Conservation (phyloP, 1,140 invertebrate genomes). For the Drosophila parvula region DNA sequence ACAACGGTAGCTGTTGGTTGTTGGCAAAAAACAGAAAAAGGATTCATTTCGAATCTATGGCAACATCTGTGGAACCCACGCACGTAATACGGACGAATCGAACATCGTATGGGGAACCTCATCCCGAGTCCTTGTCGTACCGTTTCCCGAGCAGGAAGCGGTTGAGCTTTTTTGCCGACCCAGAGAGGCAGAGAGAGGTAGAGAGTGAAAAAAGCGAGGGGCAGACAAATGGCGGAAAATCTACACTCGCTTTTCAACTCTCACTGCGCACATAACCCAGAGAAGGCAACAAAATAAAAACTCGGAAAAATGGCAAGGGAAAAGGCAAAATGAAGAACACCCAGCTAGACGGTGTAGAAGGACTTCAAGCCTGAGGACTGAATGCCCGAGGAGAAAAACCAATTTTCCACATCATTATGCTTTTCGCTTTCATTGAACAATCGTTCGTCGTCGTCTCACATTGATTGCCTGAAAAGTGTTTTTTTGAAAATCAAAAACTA, state of each 20-base stretch:
- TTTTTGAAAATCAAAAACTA: constrained; percentile 23
- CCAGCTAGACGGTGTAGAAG: constrained; percentile 23
- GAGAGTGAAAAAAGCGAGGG: constrained; percentile 14
- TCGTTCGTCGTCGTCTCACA: not conserved
- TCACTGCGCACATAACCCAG: constrained; percentile 77
- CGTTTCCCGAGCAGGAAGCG: constrained; percentile 58
- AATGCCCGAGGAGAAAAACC: constrained; percentile 53
- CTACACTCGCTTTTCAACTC: constrained; percentile 13
- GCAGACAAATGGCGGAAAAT: constrained; percentile 4
- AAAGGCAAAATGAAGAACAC: constrained; percentile 29
- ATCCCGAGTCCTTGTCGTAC: constrained; percentile 9
- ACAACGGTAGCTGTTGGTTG: constrained; percentile 6
- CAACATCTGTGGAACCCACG: constrained; percentile 58
- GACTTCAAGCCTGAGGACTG: constrained; percentile 35
- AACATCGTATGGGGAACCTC: constrained; percentile 48
- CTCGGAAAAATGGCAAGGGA: constrained; percentile 38
- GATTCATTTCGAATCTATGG: constrained; percentile 27
- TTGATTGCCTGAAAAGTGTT: constrained; percentile 19
- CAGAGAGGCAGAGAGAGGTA: constrained; percentile 3
- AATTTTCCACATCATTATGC: constrained; percentile 79
- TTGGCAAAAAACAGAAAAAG: not conserved
- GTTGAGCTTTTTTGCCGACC: constrained; percentile 70
- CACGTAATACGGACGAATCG: constrained; percentile 47
- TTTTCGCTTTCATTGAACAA: constrained; percentile 70
- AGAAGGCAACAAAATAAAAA: constrained; percentile 75